Conservation (phyloP, 2,797 vertebrate species). For the Columba guinea region DNA sequence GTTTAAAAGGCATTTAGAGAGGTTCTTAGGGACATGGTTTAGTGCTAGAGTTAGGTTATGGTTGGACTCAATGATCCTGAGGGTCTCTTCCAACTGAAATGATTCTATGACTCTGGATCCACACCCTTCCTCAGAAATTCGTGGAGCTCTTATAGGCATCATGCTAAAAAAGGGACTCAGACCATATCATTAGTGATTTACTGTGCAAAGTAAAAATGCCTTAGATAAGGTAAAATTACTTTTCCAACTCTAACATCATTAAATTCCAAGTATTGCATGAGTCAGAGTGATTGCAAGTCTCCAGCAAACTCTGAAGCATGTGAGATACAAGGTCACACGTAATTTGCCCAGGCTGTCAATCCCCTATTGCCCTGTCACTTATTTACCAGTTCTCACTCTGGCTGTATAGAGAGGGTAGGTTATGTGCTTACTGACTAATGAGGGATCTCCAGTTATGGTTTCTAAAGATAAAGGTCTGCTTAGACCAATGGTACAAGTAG, state of each 20-base stretch:
- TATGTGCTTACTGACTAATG: conserved; percentile 3
- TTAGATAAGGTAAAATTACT: neutral
- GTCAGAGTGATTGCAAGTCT: neutral
- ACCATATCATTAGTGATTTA: neutral
- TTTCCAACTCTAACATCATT: neutral
- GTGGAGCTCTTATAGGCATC: neutral
- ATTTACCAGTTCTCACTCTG: neutral
- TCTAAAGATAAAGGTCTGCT: neutral
- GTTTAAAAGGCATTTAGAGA: too few species aligned
- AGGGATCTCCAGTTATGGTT: neutral
- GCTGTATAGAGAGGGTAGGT: neutral
- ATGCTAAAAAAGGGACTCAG: neutral
- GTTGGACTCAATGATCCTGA: too few species aligned
- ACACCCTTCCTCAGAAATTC: neutral
- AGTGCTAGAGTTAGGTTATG: too few species aligned
- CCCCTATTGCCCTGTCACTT: neutral
- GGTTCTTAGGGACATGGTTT: too few species aligned
- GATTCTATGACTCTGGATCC: neutral
- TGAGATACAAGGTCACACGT: neutral
- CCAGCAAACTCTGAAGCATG: neutral
- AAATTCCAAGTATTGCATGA: neutral
- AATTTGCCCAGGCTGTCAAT: neutral
- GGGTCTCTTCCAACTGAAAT: too few species aligned
- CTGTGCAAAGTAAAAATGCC: neutral
- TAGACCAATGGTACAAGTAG: neutral